These are phyloP conservation scores for Lycia hirtaria DNA, from an alignment of 2,888 invertebrate species.

Conservation along the genomic window DNA sequence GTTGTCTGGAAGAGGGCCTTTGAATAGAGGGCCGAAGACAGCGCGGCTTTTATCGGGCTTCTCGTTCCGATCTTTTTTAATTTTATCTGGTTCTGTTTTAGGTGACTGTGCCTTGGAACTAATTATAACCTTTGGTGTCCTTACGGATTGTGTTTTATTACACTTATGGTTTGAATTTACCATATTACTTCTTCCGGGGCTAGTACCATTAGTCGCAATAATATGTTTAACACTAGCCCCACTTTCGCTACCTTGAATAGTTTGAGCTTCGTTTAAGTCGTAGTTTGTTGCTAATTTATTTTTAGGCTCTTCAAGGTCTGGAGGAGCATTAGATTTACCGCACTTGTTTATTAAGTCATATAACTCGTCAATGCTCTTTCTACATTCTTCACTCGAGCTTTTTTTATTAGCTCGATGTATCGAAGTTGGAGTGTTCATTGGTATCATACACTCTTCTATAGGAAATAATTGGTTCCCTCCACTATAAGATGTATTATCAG, in stretches of 20 bases:
- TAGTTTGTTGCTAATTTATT: constrained; percentile 37
- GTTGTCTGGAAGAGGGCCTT: constrained; percentile 52
- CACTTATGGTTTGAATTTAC: constrained; percentile 24
- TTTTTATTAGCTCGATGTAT: constrained; percentile 44
- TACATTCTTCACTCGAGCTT: constrained; percentile 58
- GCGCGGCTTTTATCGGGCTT: constrained; percentile 43
- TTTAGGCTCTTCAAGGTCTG: constrained; percentile 40
- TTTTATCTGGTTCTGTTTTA: constrained; percentile 52
- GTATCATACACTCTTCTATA: constrained; percentile 36
- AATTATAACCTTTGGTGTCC: constrained; percentile 70
- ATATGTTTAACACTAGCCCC: constrained; percentile 69
- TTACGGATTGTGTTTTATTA: constrained; percentile 43
- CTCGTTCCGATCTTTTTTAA: constrained; percentile 54
- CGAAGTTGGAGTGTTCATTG: constrained; percentile 45
- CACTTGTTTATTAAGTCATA: constrained; percentile 69
- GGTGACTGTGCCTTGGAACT: constrained; percentile 56
- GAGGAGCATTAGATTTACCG: constrained; percentile 45
- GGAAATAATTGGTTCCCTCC: constrained; percentile 1
- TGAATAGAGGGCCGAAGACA: constrained; percentile 41
- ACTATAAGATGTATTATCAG: constrained; percentile 1
- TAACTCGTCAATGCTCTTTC: constrained; percentile 74
- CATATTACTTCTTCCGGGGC: constrained; percentile 54
- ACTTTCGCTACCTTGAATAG: constrained; percentile 62
- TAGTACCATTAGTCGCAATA: constrained; percentile 62
- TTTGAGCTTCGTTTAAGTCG: constrained; percentile 40